These are phyloP conservation scores for Arctia plantaginis DNA, from an alignment of 2,888 invertebrate species.

Conservation along the genomic window DNA sequence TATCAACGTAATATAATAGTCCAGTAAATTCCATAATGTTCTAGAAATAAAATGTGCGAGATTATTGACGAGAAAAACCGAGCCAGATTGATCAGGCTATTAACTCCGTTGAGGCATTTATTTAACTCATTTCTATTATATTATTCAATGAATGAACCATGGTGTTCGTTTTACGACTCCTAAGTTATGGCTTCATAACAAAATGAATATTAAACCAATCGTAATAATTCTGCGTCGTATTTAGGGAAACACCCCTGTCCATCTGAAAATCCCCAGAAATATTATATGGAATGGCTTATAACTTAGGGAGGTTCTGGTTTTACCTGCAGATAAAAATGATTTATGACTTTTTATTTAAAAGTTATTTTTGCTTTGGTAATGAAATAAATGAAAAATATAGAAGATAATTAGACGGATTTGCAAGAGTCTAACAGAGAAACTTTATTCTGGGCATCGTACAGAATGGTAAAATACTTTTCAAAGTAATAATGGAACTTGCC, in stretches of 20 bases:
- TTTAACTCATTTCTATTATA: conserved; percentile 1
- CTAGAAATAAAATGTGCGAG: neutral
- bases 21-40: neutral
- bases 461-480: too few relatives aligned
- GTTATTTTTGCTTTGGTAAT: neutral
- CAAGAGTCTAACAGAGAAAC: neutral
- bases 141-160: conserved; percentile 12
- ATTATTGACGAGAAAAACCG: neutral
- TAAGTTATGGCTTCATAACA: conserved; percentile 16
- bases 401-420: neutral
- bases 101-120: neutral
- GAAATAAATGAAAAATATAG: neutral
- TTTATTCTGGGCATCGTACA: neutral
- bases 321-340: neutral
- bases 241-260: conserved; percentile 27
- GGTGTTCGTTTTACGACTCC: conserved; percentile 11
- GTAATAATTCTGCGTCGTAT: conserved; percentile 36
- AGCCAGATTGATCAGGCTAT: neutral
- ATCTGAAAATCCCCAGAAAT: conserved; percentile 20
- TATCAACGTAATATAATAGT: neutral
- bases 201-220: conserved; percentile 33
- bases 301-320: conserved; percentile 18
- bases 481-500: too few relatives aligned
- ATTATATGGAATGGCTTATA: conserved; percentile 42
- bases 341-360: neutral